Conservation (phyloP, 2,113 vertebrate species). For the Athene noctua region DNA sequence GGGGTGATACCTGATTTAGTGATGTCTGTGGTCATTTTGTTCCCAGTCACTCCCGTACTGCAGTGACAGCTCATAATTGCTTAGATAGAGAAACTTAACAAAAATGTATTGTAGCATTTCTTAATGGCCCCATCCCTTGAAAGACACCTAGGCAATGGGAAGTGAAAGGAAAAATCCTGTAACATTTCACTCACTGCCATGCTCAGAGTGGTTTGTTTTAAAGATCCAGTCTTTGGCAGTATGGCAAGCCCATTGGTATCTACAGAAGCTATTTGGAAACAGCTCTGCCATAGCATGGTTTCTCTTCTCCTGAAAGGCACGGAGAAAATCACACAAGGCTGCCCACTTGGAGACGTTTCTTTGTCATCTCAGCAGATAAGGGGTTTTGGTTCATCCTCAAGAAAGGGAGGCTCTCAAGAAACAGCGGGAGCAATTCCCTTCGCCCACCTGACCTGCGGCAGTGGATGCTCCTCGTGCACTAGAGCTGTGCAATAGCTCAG, state of each 20-base stretch:
- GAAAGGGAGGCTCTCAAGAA: neutral
- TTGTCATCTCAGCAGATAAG: neutral
- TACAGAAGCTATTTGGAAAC: neutral
- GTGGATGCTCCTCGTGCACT: fast-evolving
- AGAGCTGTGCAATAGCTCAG: neutral
- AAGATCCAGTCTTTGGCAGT: neutral
- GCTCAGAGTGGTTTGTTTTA: neutral
- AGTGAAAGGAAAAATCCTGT: neutral
- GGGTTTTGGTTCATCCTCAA: neutral
- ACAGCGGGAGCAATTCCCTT: neutral
- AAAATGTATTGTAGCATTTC: neutral
- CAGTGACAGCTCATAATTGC: neutral
- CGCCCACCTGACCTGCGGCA: fast-evolving
- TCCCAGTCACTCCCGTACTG: neutral
- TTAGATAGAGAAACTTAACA: neutral
- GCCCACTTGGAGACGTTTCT: neutral
- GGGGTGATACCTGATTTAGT: conserved; percentile 20
- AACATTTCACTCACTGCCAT: neutral
- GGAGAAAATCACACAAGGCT: neutral
- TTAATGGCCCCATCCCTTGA: neutral
- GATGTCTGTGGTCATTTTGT: neutral
- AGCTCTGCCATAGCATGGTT: neutral
- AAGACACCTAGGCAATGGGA: neutral
- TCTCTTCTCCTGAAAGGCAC: neutral
- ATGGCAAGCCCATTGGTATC: neutral